Conservation (phyloP, 2,888 invertebrate species). For the Caenorhabditis sp. region DNA sequence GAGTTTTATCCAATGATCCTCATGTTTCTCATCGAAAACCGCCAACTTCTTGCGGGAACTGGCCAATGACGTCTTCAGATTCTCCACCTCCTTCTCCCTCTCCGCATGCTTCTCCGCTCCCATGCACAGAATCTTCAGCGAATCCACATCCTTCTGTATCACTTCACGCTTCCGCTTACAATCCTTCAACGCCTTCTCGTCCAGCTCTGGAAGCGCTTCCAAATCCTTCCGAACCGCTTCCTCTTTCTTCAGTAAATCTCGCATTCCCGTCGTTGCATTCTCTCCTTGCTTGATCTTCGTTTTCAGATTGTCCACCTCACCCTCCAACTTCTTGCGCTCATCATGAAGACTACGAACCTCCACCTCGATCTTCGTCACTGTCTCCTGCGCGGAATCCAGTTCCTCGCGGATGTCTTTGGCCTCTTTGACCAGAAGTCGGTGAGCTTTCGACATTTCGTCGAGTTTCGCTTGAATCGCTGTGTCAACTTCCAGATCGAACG, state of each 20-base stretch:
- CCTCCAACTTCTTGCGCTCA: slow-evolving; percentile 25
- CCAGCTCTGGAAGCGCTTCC: slow-evolving; percentile 30
- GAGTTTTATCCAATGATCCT: slow-evolving; percentile 41
- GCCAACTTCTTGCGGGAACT: slow-evolving; percentile 16
- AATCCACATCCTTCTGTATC: slow-evolving; percentile 43
- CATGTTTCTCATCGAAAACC: slow-evolving; percentile 45
- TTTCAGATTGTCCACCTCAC: slow-evolving; percentile 44
- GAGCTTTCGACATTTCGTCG: not conserved
- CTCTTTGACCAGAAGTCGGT: not conserved
- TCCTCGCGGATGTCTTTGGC: slow-evolving; percentile 14
- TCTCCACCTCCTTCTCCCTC: slow-evolving; percentile 47
- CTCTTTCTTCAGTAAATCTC: slow-evolving; percentile 35
- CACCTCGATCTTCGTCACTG: slow-evolving; percentile 44
- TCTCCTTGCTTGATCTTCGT: slow-evolving; percentile 36
- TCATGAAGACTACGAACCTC: slow-evolving; percentile 21
- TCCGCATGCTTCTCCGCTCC: slow-evolving; percentile 51
- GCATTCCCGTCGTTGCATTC: slow-evolving; percentile 35
- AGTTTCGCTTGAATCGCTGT: slow-evolving; percentile 19
- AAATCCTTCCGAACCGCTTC: slow-evolving; percentile 22
- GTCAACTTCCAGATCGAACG: slow-evolving; percentile 19
- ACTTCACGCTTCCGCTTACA: slow-evolving; percentile 13
- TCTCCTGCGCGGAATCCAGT: slow-evolving; percentile 41
- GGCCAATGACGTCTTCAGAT: slow-evolving; percentile 10
- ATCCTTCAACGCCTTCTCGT: slow-evolving; percentile 33
- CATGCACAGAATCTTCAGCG: slow-evolving; percentile 30